These are phyloP conservation scores for Copidosoma aretas DNA, from an alignment of 2,888 invertebrate species.

Conservation along the genomic window DNA sequence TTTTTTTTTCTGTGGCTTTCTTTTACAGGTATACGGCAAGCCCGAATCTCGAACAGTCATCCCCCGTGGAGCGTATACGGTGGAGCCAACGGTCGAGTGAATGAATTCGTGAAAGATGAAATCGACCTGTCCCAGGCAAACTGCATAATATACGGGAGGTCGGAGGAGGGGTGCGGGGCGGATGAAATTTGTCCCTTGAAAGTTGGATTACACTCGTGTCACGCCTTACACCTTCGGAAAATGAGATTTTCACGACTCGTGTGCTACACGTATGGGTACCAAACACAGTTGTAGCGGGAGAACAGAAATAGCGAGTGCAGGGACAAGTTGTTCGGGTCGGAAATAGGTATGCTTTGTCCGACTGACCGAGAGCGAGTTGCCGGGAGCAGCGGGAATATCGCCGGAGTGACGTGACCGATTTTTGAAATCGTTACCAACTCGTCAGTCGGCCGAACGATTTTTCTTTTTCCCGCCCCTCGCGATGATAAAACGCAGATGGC, in stretches of 20 bases:
- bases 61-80: background rate
- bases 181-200: constrained; percentile 17
- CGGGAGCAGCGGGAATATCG: background rate
- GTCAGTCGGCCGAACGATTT: background rate
- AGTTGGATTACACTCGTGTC: constrained; percentile 3
- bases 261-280: background rate
- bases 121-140: constrained; percentile 5
- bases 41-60: constrained; percentile 26
- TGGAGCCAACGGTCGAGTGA: background rate
- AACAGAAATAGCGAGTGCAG: background rate
- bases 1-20: background rate
- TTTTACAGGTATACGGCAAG: background rate
- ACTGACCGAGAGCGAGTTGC: constrained; percentile 9
- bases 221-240: background rate
- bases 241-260: background rate
- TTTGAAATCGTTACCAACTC: background rate
- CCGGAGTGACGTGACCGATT: constrained; percentile 3
- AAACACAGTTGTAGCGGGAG: background rate
- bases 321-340: background rate
- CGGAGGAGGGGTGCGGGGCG: background rate
- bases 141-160: background rate
- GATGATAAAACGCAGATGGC: background rate
- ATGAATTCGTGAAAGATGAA: constrained; percentile 1
- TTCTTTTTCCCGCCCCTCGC: background rate
- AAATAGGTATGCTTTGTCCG: constrained; percentile 1